Evolutionary conservation across 1,140 invertebrate genomes (phyloP), one percentile per base, ranked within the genome.

Genomic region (Drosophila lowei): DNA sequence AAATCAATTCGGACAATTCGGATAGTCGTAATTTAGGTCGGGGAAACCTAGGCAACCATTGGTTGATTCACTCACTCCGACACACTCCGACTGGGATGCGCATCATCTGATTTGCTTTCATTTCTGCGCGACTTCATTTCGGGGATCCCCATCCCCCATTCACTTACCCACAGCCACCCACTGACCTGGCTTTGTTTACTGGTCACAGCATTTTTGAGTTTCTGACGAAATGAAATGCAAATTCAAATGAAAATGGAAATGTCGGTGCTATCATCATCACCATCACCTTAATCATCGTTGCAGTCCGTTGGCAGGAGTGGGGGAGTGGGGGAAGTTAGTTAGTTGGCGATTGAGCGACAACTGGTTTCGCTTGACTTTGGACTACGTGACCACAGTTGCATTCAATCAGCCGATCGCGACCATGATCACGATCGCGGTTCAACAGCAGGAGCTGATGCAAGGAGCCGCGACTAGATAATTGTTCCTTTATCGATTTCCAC

Each of bases 301-400:
- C 28, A 9, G 6, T 18, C 16, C 2, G 55, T 71, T 47, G 53
- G 48, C 15, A 43, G 41, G 4, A n/a, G 8, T 42, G 8, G 15
- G 11, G 13, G 21, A 23, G 21, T 23, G 23, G 4, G 23, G 25
- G 9, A 2, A 57, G 68, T 63, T 28, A 56, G 21, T 43, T 44
- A 56, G 50, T 41, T 15, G 47, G 18, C 49, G 44, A 41, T 50
- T 23, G 21, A 72, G 53, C 52, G 61, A 54, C 48, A 74, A 86
- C 74, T 60, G 83, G 78, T 83, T 88, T 76, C 38, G 38, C 54
- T 49, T 59, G 41, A 53, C 50, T 63, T 66, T 72, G 66, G 81
- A 53, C 78, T 88, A 88, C 81, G 81, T 86, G 81, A 88, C 71
- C 47, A 64, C 53, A 52, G 61, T 13, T 43, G 63, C 63, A 63